Evolutionary conservation across 1,140 invertebrate genomes (phyloP), one percentile per base, ranked within the genome.

Genomic region (Drosophila melanica): DNA sequence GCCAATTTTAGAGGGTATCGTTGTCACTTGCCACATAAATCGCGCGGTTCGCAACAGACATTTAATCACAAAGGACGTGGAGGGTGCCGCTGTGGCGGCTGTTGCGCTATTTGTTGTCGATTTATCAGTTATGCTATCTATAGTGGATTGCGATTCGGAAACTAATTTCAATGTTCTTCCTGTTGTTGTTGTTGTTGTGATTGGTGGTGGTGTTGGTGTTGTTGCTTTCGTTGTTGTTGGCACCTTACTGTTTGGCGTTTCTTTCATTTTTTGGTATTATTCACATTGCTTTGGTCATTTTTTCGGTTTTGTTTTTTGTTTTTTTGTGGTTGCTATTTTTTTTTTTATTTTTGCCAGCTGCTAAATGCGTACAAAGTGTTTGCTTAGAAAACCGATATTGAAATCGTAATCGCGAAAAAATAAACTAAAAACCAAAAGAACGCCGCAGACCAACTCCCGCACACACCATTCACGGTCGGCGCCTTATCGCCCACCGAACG

Each of bases 11-110:
- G 71, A 79, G 44, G 90, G 90, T 80, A 92, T 85, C 58, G 87
- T 84, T 57, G 90, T 92, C 75, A 92, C 90, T 79, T 92, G 90
- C 90, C 90, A 92, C 90, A 92, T 92, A 90, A 90, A 91, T 72
- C 90, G 84, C 39, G 90, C 90, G 14, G 90, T 89, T 66, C 77
- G 89, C 69, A 91, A 76, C 18, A 92, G 73, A 68, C 90, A 92
- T 91, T 90, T 91, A 85, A 91, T 80, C 27, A 91, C 85, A 79
- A 86, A 90, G 10, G 87, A 86, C 4, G 86, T 35, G 33, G 33
- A 1, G 71, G 71, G 6, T 4, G 78, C 3, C 4, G 82, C 1
- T 69, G 68, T 10, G 59, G 54, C 7, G 65, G 60, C 37, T 33
- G 60, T 50, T n/a, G 51, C 47, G 9, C 42, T 51, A n/a, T 48